Evolutionary conservation across 2,888 invertebrate species (phyloP), one percentile per base, ranked within the genome.

Genomic region (Graphium colonna): DNA sequence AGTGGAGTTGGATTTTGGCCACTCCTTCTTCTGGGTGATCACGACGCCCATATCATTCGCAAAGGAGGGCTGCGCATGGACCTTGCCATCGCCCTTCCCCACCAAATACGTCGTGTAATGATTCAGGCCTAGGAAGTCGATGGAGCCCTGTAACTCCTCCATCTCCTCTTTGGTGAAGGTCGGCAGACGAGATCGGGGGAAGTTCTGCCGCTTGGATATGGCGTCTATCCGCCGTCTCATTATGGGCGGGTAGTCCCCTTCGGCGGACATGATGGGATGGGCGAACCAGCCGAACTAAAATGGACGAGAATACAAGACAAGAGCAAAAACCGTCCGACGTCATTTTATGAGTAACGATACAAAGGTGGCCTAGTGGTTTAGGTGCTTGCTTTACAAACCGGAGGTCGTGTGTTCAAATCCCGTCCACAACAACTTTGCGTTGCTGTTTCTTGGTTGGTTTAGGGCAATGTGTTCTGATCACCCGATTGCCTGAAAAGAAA

Each of bases 121-220:
- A 69, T 96, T 95, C 13, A 95, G 71, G 0, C 95, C 95, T 47
- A 95, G 84, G 76, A 94, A 95, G 70, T 96, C 95, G 0, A 90
- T 87, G 0, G 94, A 92, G 0, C 91, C 92, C 31, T 75, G 79
- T 16, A 95, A 91, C 50, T 84, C 79, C 8, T 79, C 70, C 7
- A 94, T 82, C 81, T 95, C 94, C 16, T 91, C 83, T 0, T 67
- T 38, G 0, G 92, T 92, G 66, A 94, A 93, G 53, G 67, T 68
- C 0, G 94, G 94, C 1, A 95, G 81, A 8, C 94, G 90, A 0
- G 94, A 93, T 13, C 88, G 78, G 0, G 77, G 67, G 60, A 89
- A 93, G 7, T 92, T 91, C 72, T 94, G 92, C 10, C 76, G 73
- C 44, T 72, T 78, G 55, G 94, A 94, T 26, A 92, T 85, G 1